Evolutionary conservation across 2,113 vertebrate genomes (phyloP), one percentile per base, ranked within the genome.

Genomic region (Spheniscus mendiculus): DNA sequence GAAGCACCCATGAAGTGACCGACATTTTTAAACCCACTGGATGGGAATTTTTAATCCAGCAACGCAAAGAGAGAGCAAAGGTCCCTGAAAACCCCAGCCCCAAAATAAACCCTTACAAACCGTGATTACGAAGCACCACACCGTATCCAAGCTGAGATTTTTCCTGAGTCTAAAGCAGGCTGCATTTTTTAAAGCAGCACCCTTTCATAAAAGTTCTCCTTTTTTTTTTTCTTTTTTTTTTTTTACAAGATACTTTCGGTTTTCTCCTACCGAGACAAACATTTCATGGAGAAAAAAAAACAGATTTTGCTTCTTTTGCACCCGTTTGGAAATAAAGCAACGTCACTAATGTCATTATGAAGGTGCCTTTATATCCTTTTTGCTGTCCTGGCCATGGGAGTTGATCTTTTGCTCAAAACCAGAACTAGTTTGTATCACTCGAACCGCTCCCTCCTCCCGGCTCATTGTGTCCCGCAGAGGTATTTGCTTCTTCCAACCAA

Each of bases 81-180:
- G 53, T 73, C 56, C 71, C 72, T 59, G 83, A 90, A 55, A 25
- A 20, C 32, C 71, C 69, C 56, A 27, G 50, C 91, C 94, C 74
- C 40, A 22, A 90, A 89, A 69, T 2, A 44, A 93, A 76, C 89
- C 80, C 84, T 79, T 15, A n/a, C 63, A 77, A 80, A 89, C 77
- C 29, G 18, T 23, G 89, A 91, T 73, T 65, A n/a, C 59, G 26
- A 89, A 91, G 72, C 90, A 87, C 72, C 66, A 59, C 90, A 38
- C 47, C 47, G 7, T 4, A 29, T 82, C 82, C 92, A 89, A 91
- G 89, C 84, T 81, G 84, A 91, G 80, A 63, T 85, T 86, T 61
- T 84, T 87, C 90, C 94, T 93, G 87, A 96, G 82, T 90, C 73
- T 87, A n/a, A 91, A 84, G 65, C 53, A 73, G 25, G 52, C 83